Evolutionary conservation across 2,888 invertebrate species (phyloP).

Genomic region (Cremastinae sp.): DNA sequence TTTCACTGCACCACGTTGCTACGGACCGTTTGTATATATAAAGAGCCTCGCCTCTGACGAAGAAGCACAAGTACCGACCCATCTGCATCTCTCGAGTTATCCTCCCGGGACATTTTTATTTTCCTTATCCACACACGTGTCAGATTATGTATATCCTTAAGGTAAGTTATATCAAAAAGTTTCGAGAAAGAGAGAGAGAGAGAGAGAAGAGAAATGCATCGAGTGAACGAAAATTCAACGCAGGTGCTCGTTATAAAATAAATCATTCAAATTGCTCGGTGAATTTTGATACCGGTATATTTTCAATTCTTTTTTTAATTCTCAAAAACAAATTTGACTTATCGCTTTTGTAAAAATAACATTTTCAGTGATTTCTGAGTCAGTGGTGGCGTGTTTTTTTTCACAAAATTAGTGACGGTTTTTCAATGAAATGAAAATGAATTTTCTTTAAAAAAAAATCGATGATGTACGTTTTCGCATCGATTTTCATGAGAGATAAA

Average conservation of each 20-base stretch:
- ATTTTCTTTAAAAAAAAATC: background rate
- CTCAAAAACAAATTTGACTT: too few species aligned
- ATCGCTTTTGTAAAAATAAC: too few species aligned
- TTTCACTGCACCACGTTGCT: constrained; percentile 79
- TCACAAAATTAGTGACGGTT: too few species aligned
- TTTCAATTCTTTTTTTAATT: background rate
- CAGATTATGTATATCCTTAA: constrained; percentile 77
- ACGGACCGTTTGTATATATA: constrained; percentile 75
- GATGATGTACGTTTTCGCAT: too few species aligned
- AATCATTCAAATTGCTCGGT: too few species aligned
- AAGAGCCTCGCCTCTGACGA: constrained; percentile 78
- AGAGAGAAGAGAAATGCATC: background rate
- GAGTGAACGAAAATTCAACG: constrained; percentile 2
- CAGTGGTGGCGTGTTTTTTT: too few species aligned
- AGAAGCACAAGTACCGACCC: constrained; percentile 78
- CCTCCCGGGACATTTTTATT: constrained; percentile 51
- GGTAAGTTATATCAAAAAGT: constrained; percentile 70
- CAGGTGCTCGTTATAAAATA: background rate
- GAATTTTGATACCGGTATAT: too few species aligned
- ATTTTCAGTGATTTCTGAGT: too few species aligned
- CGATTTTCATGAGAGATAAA: too few species aligned
- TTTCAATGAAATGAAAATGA: background rate
- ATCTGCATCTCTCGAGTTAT: constrained; percentile 76
- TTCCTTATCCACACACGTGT: constrained; percentile 58
- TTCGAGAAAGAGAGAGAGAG: constrained; percentile 9